Evolutionary conservation across 1,140 invertebrate species (phyloP).

Genomic region (Drosophila rhopaloa): DNA sequence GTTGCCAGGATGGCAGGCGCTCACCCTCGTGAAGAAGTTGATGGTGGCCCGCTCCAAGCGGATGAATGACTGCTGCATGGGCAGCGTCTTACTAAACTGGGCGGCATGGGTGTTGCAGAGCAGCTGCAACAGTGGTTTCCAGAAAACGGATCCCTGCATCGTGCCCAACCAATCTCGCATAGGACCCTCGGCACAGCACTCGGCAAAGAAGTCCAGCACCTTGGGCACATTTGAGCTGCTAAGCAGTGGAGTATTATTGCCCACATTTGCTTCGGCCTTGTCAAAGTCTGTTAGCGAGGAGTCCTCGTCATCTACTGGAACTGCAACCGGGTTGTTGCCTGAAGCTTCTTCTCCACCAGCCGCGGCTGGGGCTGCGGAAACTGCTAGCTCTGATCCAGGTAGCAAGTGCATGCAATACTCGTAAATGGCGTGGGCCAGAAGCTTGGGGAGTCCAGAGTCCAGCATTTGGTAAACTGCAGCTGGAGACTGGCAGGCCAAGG

Average conservation of each 20-base stretch:
- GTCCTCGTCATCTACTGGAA: conserved; percentile 12
- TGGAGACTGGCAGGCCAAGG: conserved; percentile 91
- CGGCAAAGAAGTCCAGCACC: conserved; percentile 92
- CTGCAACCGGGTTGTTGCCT: background rate
- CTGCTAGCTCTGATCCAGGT: conserved; percentile 31
- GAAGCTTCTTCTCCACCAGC: background rate
- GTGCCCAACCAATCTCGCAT: conserved; percentile 95
- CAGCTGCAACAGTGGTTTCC: conserved; percentile 91
- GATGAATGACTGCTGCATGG: conserved; percentile 86
- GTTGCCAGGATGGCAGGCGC: conserved; percentile 93
- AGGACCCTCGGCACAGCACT: conserved; percentile 90
- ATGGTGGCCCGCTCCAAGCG: conserved; percentile 91
- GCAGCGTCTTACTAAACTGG: conserved; percentile 85
- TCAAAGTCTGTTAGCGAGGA: conserved; percentile 85
- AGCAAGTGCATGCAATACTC: conserved; percentile 85
- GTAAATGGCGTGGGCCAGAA: conserved; percentile 87
- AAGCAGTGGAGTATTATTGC: conserved; percentile 40
- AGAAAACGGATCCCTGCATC: conserved; percentile 91
- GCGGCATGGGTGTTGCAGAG: conserved; percentile 87
- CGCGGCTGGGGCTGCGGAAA: conserved; percentile 7
- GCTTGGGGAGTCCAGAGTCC: conserved; percentile 90
- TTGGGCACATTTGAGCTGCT: conserved; percentile 85
- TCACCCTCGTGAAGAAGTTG: conserved; percentile 91
- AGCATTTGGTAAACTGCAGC: conserved; percentile 90
- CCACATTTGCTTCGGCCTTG: conserved; percentile 79